These are phyloP conservation scores for Sceliomorpha sp. DNA, from an alignment of 2,888 invertebrate species.

Conservation along the genomic window DNA sequence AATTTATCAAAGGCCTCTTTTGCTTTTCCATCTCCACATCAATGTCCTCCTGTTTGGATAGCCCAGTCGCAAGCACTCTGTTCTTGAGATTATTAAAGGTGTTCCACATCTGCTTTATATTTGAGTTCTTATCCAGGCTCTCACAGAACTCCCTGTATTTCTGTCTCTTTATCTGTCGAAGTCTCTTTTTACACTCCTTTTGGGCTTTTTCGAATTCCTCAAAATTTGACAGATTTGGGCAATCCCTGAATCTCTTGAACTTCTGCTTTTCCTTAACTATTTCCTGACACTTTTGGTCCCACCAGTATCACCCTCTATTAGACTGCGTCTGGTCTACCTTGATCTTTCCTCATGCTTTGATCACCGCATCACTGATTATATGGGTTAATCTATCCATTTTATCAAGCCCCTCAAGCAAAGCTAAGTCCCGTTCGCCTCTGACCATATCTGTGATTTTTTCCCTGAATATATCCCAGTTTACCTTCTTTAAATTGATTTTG, in stretches of 20 bases:
- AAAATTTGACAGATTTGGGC: neutral
- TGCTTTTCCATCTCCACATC: too few relatives aligned
- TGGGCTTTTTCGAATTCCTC: neutral
- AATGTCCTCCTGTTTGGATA: neutral
- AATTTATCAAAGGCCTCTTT: neutral
- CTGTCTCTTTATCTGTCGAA: neutral
- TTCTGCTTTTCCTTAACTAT: neutral
- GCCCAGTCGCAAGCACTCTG: neutral
- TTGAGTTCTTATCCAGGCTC: neutral
- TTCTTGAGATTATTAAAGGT: slow-evolving; percentile 1
- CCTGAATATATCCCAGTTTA: too few relatives aligned
- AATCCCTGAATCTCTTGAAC: neutral
- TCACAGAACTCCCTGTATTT: slow-evolving; percentile 1
- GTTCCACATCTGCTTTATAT: neutral
- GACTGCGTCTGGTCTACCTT: neutral
- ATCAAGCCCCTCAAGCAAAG: neutral
- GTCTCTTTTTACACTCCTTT: neutral
- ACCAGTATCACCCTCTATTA: neutral
- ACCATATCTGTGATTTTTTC: too few relatives aligned
- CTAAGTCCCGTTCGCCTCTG: too few relatives aligned
- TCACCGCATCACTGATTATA: neutral
- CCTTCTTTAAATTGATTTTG: too few relatives aligned
- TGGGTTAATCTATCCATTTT: neutral
- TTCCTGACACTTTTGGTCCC: neutral
- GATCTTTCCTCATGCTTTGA: neutral